Evolutionary conservation across 1,140 invertebrate genomes (phyloP).

Genomic region (Panagrolaimus sp.): DNA sequence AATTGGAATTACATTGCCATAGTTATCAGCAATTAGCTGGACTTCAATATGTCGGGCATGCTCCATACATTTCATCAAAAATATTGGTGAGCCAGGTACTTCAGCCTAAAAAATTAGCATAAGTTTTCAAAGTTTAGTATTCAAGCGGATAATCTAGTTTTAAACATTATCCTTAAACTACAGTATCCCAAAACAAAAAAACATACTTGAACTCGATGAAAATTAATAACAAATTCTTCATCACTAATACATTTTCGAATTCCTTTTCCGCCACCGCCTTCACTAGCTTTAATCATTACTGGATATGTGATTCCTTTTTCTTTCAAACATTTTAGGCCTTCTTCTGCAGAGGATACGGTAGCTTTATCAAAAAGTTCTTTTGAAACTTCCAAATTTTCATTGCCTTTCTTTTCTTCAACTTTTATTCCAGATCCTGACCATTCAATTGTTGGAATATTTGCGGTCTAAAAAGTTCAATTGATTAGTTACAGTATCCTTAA

Average conservation of each 20-base stretch:
- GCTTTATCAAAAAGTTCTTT: conserved; percentile 79
- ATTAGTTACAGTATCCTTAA: too few relatives aligned
- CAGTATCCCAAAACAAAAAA: too few relatives aligned
- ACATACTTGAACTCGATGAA: conserved; percentile 70
- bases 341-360: conserved; percentile 78
- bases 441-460: conserved; percentile 73
- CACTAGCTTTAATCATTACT: conserved; percentile 96
- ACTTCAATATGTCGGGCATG: conserved; percentile 93
- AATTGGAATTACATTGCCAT: conserved; percentile 91
- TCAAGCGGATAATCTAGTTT: not conserved
- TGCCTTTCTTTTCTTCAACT: not conserved
- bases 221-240: conserved; percentile 82
- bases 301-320: conserved; percentile 78
- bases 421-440: conserved; percentile 14
- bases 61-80: conserved; percentile 93
- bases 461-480: conserved; percentile 66
- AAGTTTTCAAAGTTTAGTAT: conserved; percentile 30
- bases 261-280: conserved; percentile 95
- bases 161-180: too few relatives aligned
- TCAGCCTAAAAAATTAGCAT: conserved; percentile 79
- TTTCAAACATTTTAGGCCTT: conserved; percentile 68
- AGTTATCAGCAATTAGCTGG: conserved; percentile 88
- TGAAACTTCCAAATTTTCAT: not conserved
- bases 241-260: conserved; percentile 84
- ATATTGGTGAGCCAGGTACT: conserved; percentile 90